Base-by-base conservation (phyloP, 2,113 vertebrate genomes). In the Lepus europaeus region DNA sequence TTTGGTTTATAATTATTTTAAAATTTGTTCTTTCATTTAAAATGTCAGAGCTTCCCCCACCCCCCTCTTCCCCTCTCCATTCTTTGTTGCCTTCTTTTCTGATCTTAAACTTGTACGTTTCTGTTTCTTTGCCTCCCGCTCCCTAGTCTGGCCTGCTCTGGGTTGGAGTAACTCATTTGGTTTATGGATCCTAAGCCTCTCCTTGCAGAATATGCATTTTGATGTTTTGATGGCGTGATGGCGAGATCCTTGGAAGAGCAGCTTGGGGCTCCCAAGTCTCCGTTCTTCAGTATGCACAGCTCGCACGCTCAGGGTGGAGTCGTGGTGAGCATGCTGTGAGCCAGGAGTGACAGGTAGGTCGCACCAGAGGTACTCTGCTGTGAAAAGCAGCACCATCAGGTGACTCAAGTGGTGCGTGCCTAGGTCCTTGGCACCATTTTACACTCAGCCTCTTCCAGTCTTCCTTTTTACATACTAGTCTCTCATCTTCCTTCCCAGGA, bases 51-150 rank as follows among this genome's bases (percentile, higher is more conserved):
- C 19, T 82, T 53, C 14, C 9, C 5, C 9, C 5, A 4, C 49
- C 27, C 53, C 16, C 16, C 14, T 59, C 85, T 51, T 45, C 9
- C 11, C 16, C 13, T 29, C 49, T 45, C 51, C 14, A 10, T 53
- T 31, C 19, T 56, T 77, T 64, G 33, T 61, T 61, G 63, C 17
- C 64, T 72, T 85, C 51, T 73, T 87, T 84, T 59, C 19, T 89
- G 27, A 27, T 83, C 51, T 93, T 89, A 84, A 89, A 61, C 49
- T 86, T 85, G 45, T 33, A 72, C n/a, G 29, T 74, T 83, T 29
- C 89, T 89, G 8, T 31, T 53, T 3, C 66, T 19, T 76, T 69
- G 16, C 27, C 36, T 33, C 1, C 14, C 13, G 14, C 16, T 6
- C 3, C 1, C 8, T 20, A 14, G 13, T 73, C 23, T 69, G 68